Conservation (phyloP, 2,888 invertebrate species). For the Plagiodera versicolora region DNA sequence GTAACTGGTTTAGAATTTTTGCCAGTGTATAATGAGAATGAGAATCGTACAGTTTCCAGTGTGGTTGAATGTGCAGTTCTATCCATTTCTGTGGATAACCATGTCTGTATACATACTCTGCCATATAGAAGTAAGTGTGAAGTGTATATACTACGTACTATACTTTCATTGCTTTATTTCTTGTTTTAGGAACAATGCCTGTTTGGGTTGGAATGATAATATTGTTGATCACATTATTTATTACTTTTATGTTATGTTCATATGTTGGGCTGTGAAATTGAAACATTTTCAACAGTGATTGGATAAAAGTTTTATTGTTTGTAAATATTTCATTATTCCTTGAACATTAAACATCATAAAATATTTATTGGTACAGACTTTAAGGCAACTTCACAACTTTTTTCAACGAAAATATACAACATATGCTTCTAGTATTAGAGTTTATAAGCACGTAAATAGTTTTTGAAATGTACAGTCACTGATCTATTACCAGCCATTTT, state of each 20-base stretch:
- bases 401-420: not conserved
- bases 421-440: not conserved
- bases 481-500: constrained; percentile 89
- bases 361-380: constrained; percentile 1
- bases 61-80: constrained; percentile 85
- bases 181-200: constrained; percentile 73
- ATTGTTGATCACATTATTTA: constrained; percentile 74
- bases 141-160: not conserved
- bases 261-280: constrained; percentile 71
- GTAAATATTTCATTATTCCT: not conserved
- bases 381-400: not conserved
- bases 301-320: not conserved
- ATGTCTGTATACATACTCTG: constrained; percentile 85
- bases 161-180: constrained; percentile 29
- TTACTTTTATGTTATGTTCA: constrained; percentile 80
- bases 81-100: constrained; percentile 95
- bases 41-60: constrained; percentile 72
- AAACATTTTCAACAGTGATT: constrained; percentile 20
- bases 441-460: not conserved
- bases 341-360: not conserved
- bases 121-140: constrained; percentile 72
- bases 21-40: constrained; percentile 75
- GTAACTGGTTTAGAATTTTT: constrained; percentile 95
- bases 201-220: constrained; percentile 78
- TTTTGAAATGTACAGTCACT: constrained; percentile 48